Evolutionary conservation across 2,797 vertebrate species (phyloP), one percentile per base, ranked within the genome.

Genomic region (Periophthalmus magnuspinnatus): DNA sequence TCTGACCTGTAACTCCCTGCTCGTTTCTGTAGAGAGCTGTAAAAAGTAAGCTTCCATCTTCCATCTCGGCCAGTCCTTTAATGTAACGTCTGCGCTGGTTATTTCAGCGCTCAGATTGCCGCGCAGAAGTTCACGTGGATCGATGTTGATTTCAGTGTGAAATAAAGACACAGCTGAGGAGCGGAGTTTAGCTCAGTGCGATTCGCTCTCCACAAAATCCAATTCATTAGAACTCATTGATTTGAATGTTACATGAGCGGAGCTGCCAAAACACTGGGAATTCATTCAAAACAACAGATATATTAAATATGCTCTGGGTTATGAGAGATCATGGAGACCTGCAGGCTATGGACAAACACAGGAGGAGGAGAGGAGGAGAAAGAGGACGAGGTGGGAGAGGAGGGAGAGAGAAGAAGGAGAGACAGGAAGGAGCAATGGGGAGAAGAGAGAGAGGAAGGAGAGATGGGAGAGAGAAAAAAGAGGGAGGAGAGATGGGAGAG

Each of bases 191-290:
- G 52, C 54, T 70, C 24, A 32, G 67, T 1, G 36, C 0, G 0
- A 67, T 73, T 45, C 65, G 24, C 60, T 72, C 59, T 72, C 61
- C 13, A 48, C 21, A 62, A 62, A 77, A 69, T 80, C 84, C 59
- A 74, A 34, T 81, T 79, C 69, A 79, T 85, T 82, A 68, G 65
- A 21, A 69, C 77, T 84, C 77, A 83, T 84, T 79, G 75, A 61
- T 62, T 67, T 83, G 77, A 84, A 84, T 81, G 78, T 74, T 71
- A 64, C 72, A 78, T 73, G 68, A 83, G 68, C 45, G 3, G 1
- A 19, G 65, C 58, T 64, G 71, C 68, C 17, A 68, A 60, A 63
- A 64, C 70, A 28, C 47, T 54, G 52, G 34, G 66, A 70, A 62
- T 71, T 47, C 50, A 22, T 17, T 19, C 54, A 71, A n/a, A 58